Evolutionary conservation across 2,797 vertebrate genomes (phyloP), one percentile per base, ranked within the genome.

Genomic region (Mormyrops boulengeri): DNA sequence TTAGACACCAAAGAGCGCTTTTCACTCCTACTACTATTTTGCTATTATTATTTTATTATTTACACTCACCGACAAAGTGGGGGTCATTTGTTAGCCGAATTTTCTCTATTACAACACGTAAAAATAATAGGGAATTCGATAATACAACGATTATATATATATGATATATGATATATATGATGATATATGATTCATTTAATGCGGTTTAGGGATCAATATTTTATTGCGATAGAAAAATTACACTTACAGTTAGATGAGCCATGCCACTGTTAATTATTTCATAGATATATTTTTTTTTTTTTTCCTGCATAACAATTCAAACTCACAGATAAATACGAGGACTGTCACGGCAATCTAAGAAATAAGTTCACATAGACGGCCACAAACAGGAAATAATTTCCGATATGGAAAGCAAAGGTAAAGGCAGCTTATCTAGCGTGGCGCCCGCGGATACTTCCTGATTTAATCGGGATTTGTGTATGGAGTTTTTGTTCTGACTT

Each of bases 371-470:
- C 60, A 85, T 26, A 6, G 77, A 92, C 89, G 92, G 14, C 88
- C 60, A 91, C 90, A 93, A 92, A 92, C 88, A 93, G 93, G 85
- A 57, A 57, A 34, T 77, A 5, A 41, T 41, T 17, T 77, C 91
- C 47, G 55, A 90, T 80, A 92, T 92, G 9, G 69, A 84, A 93
- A 93, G 92, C 90, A 92, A 66, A 90, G 30, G 86, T 77, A 69
- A 30, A 30, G 26, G 62, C 26, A 69, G 62, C 11, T 30, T 34
- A 11, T 69, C 11, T 30, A 69, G 26, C 62, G 1, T 12, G 26
- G 26, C 3, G 11, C 9, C 62, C 26, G 26, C 0, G 62, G 62
- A 86, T 50, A 69, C 92, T 90, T 92, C 85, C 90, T 22, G 82
- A 85, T 85, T 77, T 77, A 38, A 69, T 69, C 26, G 26, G 62